Conservation (phyloP, 1,140 invertebrate species). For the Leptinotarsa defecta region DNA sequence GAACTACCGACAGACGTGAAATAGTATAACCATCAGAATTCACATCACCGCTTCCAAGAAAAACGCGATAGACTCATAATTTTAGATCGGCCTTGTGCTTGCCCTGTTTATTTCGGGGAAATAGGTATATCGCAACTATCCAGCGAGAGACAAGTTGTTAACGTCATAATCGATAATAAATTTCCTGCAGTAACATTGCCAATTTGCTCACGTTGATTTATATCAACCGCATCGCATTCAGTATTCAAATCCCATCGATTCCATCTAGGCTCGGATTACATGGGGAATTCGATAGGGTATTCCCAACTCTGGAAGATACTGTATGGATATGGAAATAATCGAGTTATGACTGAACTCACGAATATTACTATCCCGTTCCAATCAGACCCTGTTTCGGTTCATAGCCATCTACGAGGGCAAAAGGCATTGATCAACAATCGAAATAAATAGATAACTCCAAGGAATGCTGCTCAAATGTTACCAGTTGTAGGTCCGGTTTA, state of each 20-base stretch:
- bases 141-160: not conserved
- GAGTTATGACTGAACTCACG: too few relatives aligned
- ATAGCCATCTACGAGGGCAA: too few relatives aligned
- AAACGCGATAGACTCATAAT: not conserved
- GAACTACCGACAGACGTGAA: too few relatives aligned
- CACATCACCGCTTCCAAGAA: too few relatives aligned
- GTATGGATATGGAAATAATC: too few relatives aligned
- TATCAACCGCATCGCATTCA: slow-evolving; percentile 13
- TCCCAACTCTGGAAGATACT: not conserved
- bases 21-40: too few relatives aligned
- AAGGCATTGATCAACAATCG: too few relatives aligned
- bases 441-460: too few relatives aligned
- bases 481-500: too few relatives aligned
- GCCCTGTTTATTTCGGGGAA: not conserved
- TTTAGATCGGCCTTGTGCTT: not conserved
- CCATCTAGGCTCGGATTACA: not conserved
- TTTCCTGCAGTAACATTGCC: slow-evolving; percentile 11
- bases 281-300: not conserved
- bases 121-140: not conserved
- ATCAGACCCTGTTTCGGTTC: too few relatives aligned
- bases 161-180: slow-evolving; percentile 23
- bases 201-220: slow-evolving; percentile 23
- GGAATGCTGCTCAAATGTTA: too few relatives aligned
- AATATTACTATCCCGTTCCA: too few relatives aligned
- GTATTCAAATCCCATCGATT: not conserved